Base-by-base conservation (phyloP, 2,797 vertebrate species). In the Macropodus opercularis region DNA sequence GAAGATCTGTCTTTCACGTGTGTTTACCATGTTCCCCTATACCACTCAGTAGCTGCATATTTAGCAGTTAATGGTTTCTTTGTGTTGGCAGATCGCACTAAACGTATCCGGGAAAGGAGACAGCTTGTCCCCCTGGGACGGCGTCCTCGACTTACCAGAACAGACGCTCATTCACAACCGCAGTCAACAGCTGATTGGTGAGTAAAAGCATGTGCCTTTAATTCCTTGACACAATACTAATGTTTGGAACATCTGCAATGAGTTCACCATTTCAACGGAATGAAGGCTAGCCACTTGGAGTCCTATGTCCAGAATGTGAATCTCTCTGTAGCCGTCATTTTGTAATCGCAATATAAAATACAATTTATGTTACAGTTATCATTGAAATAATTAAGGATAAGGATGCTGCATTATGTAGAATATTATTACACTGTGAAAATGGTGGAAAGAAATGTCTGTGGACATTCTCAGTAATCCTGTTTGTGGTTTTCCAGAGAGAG, bases 31-130 rank as follows among this genome's bases (percentile, higher is more conserved):
- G 10, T 17, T 38, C 56, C 40, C 8, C 15, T 53, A 14, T n/a
- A 21, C 56, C 26, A 27, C 27, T 31, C 47, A 23, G 19, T 53
- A 8, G 36, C 27, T 52, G 35, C 26, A 29, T n/a, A 23, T 54
- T 46, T 41, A 34, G 18, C 17, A 10, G 2, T 55, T 22, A 39
- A 41, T 61, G 5, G 7, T 23, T 57, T 6, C 76, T 19, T 9
- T 63, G 0, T 84, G 22, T 38, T 60, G 39, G 53, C 90, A 99
- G 97, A 98, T 98, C 74, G 95, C 96, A 68, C 90, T 99, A 47
- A 98, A 98, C 69, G 94, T 98, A 78, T 94, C 95, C 17, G 97
- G 97, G 51, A 99, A 99, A 92, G 97, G 97, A 12, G 97, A 98
- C 90, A 97, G 94, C 73, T 90, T 99, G 52, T 92, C 96, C 69